A percentile compares a stretch with the other conserved stretches of the same genome.
These are phyloP conservation scores for Callinectes sapidus DNA, from an alignment of 2,888 invertebrate species.

Conservation along the genomic window DNA sequence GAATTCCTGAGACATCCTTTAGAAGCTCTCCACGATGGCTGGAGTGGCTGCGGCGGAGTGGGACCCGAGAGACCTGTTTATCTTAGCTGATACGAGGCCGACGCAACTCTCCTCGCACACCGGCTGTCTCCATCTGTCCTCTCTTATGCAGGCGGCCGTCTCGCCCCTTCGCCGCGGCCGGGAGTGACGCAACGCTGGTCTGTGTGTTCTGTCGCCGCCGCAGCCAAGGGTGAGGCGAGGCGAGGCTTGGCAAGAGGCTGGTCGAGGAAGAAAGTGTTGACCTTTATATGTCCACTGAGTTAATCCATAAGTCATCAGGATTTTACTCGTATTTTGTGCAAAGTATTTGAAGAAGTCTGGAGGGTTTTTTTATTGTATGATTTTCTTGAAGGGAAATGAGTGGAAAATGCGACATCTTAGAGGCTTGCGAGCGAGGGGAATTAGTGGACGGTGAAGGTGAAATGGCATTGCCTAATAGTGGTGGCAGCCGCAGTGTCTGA, in stretches of 20 bases:
- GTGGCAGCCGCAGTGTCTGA: neutral
- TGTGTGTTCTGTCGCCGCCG: neutral
- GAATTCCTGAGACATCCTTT: conserved; percentile 45
- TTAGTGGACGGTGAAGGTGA: neutral
- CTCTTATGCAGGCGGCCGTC: neutral
- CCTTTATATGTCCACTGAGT: neutral
- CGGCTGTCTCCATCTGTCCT: conserved; percentile 37
- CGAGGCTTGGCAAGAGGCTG: neutral
- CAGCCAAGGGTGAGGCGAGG: neutral
- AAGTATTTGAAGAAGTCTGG: neutral
- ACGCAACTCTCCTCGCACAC: neutral
- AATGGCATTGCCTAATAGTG: neutral
- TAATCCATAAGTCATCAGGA: neutral
- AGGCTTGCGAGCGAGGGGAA: neutral
- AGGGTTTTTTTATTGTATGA: neutral
- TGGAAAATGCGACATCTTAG: neutral
- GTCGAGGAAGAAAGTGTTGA: neutral
- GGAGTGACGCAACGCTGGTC: neutral
- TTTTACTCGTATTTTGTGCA: neutral
- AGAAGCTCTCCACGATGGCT: conserved; percentile 23
- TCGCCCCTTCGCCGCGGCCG: neutral
- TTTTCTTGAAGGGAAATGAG: neutral
- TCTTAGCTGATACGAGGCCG: conserved; percentile 52
- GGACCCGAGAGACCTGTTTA: conserved; percentile 51
- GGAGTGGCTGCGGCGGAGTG: conserved; percentile 51